phyloP scores from a whole-genome alignment of 2,797 vertebrate species.

The Etheostoma nigrum region DNA sequence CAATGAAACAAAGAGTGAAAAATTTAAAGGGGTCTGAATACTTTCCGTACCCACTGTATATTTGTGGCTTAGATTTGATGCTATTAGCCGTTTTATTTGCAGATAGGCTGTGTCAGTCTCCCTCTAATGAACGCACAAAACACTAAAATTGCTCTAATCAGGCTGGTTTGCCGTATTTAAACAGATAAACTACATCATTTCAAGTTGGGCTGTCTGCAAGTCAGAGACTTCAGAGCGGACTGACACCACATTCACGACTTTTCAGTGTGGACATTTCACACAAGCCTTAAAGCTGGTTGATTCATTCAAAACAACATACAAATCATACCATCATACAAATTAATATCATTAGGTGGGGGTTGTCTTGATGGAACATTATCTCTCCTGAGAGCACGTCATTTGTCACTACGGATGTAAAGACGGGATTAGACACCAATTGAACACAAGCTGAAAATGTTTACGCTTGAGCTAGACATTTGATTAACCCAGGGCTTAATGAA shows the following conservation, averaged over 20 bases:
- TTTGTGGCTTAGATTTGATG: background rate
- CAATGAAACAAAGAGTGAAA: too few relatives aligned
- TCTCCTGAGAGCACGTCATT: background rate
- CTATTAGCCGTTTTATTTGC: background rate
- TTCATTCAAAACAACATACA: constrained; percentile 2
- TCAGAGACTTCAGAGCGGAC: background rate
- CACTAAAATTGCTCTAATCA: constrained; percentile 23
- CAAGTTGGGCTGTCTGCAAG: background rate
- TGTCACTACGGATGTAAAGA: background rate
- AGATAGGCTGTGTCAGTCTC: background rate
- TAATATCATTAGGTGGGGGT: too few relatives aligned
- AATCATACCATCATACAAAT: too few relatives aligned
- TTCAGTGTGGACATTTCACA: background rate
- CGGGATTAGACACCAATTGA: background rate
- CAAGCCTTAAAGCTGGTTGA: constrained; percentile 1
- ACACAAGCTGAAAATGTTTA: background rate
- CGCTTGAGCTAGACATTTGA: background rate
- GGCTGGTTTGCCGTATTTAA: constrained; percentile 22
- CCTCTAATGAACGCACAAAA: background rate
- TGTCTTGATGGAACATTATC: too few relatives aligned
- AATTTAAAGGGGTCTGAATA: too few relatives aligned
- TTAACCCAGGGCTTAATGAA: background rate
- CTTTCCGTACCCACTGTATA: too few relatives aligned
- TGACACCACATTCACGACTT: background rate
- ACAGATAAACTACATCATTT: constrained; percentile 9